Percentiles rank a stretch among this genome's conserved stretches.
Evolutionary conservation across 2,797 vertebrate species (phyloP).

Genomic region (Tarsius wallacei): DNA sequence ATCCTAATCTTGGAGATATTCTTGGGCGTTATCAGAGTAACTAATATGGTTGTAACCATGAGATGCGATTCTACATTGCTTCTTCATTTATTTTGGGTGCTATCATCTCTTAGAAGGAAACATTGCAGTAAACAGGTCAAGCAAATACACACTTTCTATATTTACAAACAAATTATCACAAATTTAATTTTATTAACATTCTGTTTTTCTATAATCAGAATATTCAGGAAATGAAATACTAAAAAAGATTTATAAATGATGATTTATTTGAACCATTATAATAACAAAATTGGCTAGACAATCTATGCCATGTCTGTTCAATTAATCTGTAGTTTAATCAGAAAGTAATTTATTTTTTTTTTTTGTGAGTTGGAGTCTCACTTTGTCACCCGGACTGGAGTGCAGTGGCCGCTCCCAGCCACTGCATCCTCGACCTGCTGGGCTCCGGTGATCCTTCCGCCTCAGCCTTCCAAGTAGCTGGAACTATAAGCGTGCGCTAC

Average conservation of each 20-base stretch:
- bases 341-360: slow-evolving; percentile 51
- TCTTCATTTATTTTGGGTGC: not conserved
- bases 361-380: no score
- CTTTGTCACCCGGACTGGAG: no score
- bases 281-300: not conserved
- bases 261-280: not conserved
- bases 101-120: not conserved
- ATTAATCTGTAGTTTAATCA: not conserved
- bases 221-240: not conserved
- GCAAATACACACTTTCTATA: not conserved
- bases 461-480: no score
- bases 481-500: no score
- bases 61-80: not conserved
- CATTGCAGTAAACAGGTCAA: not conserved
- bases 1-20: not conserved
- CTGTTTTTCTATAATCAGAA: not conserved
- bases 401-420: no score
- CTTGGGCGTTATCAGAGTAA: not conserved
- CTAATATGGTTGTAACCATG: not conserved
- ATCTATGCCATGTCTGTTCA: not conserved
- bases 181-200: not conserved
- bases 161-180: not conserved
- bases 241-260: not conserved
- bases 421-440: no score
- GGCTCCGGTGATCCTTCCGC: no score